phyloP scores from a whole-genome alignment of 2,797 vertebrate genomes.

The Cephalopachus bancanus region DNA sequence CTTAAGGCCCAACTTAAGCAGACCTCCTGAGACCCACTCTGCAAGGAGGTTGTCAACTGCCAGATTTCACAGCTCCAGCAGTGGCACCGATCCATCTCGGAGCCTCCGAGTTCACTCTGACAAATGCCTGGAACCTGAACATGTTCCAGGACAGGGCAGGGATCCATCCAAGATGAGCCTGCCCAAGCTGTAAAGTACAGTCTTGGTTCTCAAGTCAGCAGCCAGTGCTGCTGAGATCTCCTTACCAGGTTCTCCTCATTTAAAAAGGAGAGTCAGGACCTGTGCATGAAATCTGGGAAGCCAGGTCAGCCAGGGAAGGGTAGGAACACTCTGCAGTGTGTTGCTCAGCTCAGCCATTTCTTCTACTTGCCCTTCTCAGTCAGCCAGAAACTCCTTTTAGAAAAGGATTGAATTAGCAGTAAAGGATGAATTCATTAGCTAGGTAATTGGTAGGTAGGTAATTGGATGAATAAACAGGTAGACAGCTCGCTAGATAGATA shows the following conservation, averaged over 20 bases:
- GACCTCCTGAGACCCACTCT: conserved; percentile 40
- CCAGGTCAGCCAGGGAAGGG: not conserved
- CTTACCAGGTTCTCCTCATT: not conserved
- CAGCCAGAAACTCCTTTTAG: conserved; percentile 19
- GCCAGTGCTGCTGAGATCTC: not conserved
- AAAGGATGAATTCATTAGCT: not conserved
- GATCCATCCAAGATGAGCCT: not conserved
- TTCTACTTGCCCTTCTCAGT: not conserved
- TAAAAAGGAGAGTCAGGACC: not conserved
- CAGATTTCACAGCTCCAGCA: conserved; percentile 17
- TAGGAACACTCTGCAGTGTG: not conserved
- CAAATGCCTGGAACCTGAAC: conserved; percentile 49
- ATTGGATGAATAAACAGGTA: not conserved
- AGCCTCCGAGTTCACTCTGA: not conserved
- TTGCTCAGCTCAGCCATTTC: not conserved
- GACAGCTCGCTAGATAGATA: not conserved
- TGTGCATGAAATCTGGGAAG: not conserved
- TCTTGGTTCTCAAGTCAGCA: not conserved
- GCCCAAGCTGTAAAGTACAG: not conserved
- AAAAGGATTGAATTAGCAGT: not conserved
- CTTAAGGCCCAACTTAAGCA: conserved; percentile 49
- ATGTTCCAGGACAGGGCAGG: not conserved
- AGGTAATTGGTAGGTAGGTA: not conserved
- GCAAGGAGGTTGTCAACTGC: conserved; percentile 29
- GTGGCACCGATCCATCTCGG: not conserved